Evolutionary conservation across 1,140 invertebrate species (phyloP).

Genomic region (Ericerus pela): DNA sequence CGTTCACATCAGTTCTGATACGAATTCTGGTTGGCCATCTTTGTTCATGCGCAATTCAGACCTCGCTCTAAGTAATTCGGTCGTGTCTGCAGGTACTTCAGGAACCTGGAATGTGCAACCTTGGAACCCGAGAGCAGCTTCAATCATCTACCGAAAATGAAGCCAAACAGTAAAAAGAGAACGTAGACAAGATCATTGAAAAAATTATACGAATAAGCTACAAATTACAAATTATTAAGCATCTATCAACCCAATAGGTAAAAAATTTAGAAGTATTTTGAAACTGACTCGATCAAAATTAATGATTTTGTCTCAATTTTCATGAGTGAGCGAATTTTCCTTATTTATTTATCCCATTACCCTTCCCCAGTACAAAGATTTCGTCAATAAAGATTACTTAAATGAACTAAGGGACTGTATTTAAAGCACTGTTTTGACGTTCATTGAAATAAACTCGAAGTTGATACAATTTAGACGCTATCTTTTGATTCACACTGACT

Average conservation of each 20-base stretch:
- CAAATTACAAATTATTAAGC: too few relatives aligned
- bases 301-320: too few relatives aligned
- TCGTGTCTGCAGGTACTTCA: conserved; percentile 26
- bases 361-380: background rate
- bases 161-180: background rate
- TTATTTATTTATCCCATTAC: too few relatives aligned
- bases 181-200: background rate
- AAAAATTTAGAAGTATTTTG: too few relatives aligned
- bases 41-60: conserved; percentile 21
- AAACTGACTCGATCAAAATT: too few relatives aligned
- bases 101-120: conserved; percentile 57
- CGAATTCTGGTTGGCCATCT: background rate
- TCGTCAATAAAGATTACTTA: background rate
- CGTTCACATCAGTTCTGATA: background rate
- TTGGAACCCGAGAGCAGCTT: conserved; percentile 47
- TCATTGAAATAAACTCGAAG: too few relatives aligned
- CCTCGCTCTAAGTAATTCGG: conserved; percentile 25
- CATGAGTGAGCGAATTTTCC: too few relatives aligned
- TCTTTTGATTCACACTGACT: too few relatives aligned
- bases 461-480: too few relatives aligned
- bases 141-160: conserved; percentile 41
- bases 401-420: background rate
- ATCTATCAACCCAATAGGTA: too few relatives aligned
- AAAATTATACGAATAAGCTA: too few relatives aligned
- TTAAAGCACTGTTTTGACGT: too few relatives aligned